A percentile compares a stretch with the other conserved stretches of the same genome.
Evolutionary conservation across 64 coral and sea anemone genomes (phyloP).

Genomic region (Orbicella faveolata): DNA sequence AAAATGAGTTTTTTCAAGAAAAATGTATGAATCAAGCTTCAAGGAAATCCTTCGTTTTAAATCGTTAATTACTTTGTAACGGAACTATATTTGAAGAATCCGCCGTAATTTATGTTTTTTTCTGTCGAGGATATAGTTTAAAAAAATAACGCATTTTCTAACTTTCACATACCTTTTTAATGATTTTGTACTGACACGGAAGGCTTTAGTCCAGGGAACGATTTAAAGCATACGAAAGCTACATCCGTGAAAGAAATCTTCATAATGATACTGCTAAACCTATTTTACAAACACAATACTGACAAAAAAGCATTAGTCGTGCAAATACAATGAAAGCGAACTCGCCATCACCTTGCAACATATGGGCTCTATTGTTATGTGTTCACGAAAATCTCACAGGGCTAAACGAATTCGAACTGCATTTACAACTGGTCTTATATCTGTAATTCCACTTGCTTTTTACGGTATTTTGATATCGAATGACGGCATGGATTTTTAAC

Average conservation of each 20-base stretch:
- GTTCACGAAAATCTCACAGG: neutral
- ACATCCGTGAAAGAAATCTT: neutral
- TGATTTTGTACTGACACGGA: too few relatives aligned
- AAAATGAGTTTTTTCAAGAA: too few relatives aligned
- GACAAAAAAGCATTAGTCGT: slow-evolving; percentile 6
- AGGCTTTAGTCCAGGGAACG: neutral
- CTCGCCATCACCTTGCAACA: slow-evolving; percentile 3
- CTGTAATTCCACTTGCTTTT: neutral
- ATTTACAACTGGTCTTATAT: slow-evolving; percentile 12
- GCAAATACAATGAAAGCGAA: neutral
- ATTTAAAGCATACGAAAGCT: slow-evolving; percentile 14
- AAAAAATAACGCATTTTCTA: too few relatives aligned
- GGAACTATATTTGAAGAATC: too few relatives aligned
- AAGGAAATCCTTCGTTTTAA: too few relatives aligned
- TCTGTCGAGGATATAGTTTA: too few relatives aligned
- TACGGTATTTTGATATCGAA: neutral
- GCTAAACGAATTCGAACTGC: neutral
- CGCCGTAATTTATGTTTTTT: too few relatives aligned
- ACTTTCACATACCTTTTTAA: too few relatives aligned
- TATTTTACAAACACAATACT: slow-evolving; percentile 9
- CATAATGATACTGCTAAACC: neutral
- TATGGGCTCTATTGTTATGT: slow-evolving; percentile 9
- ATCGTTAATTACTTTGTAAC: too few relatives aligned
- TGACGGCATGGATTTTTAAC: neutral
- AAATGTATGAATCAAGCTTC: too few relatives aligned